Base-by-base conservation (phyloP, 2,113 vertebrate species). In the Malaclemys terrapin region DNA sequence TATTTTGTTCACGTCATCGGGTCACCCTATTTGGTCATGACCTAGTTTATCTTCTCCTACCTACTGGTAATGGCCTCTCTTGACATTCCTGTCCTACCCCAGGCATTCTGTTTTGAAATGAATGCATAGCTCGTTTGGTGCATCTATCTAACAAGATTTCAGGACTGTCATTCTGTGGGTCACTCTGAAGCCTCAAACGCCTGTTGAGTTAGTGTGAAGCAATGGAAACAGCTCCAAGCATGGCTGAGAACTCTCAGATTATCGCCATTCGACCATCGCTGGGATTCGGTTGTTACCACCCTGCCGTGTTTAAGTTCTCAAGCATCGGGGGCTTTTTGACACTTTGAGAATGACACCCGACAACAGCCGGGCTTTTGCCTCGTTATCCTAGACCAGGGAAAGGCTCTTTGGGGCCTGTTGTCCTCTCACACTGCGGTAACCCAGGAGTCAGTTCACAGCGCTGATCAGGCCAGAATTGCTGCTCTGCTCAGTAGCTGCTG, bases 311-410 rank as follows among this genome's bases (percentile, higher is more conserved):
- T 69, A 38, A 20, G 8, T 72, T 72, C 9, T n/a, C n/a, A 22
- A 20, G n/a, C n/a, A 20, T 22, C 10, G 22, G n/a, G 65, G 62
- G 9, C 17, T 20, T 38, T 38, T 20, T 3, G 65, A 38, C n/a
- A 38, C n/a, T 38, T 72, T 20, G n/a, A 2, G 8, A 72, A 38
- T 38, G 65, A 72, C 17, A n/a, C n/a, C 9, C 5, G n/a, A 20
- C 9, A 72, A 72, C 65, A 38, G 65, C 19, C 17, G 1, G 19
- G 35, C 19, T 38, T 38, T 38, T 5, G 22, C 9, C n/a, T 38
- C 8, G 8, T 72, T 9, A 65, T 96, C 95, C 95, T 95, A 96
- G n/a, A 97, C 94, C 96, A 96, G 96, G 35, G 96, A 97, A 97
- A 97, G 92, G 89, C 94, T 53, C 72, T 90, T 91, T 65, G 91